Conservation (phyloP, 1,140 invertebrate species). For the Diprion similis region DNA sequence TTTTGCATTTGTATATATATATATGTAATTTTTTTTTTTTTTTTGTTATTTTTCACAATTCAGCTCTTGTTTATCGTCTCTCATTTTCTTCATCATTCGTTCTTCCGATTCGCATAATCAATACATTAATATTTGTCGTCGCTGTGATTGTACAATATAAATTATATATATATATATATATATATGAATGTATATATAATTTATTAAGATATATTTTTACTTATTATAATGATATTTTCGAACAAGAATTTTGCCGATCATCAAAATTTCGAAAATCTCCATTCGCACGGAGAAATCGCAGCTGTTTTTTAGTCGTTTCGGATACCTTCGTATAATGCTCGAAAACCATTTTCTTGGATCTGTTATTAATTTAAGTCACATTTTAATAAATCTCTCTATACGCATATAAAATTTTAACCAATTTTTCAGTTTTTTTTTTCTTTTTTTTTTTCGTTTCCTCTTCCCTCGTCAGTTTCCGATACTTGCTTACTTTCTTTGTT, state of each 20-base stretch:
- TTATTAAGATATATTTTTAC: not conserved
- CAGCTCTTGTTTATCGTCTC: conserved; percentile 18
- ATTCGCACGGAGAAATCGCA: not conserved
- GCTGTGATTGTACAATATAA: no score
- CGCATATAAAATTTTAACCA: not conserved
- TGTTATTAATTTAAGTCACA: no score
- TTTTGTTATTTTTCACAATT: conserved; percentile 17
- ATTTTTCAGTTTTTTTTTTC: not conserved
- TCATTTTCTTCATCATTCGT: conserved; percentile 11
- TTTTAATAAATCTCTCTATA: no score
- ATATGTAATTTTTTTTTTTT: conserved; percentile 24
- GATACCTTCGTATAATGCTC: not conserved
- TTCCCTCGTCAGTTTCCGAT: not conserved
- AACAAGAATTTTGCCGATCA: not conserved
- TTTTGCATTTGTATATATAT: conserved; percentile 7
- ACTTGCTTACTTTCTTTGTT: not conserved
- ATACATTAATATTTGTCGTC: no score
- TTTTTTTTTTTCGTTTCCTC: no score
- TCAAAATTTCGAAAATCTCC: conserved; percentile 11
- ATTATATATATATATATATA: no score
- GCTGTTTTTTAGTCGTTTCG: not conserved
- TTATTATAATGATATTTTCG: not conserved
- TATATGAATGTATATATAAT: no score
- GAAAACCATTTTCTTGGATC: no score
- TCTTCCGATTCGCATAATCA: not conserved